Percentiles rank a stretch among this genome's conserved stretches.
These are phyloP conservation scores for Arrhamphus sclerolepis DNA, from an alignment of 2,797 vertebrate species.

Conservation along the genomic window DNA sequence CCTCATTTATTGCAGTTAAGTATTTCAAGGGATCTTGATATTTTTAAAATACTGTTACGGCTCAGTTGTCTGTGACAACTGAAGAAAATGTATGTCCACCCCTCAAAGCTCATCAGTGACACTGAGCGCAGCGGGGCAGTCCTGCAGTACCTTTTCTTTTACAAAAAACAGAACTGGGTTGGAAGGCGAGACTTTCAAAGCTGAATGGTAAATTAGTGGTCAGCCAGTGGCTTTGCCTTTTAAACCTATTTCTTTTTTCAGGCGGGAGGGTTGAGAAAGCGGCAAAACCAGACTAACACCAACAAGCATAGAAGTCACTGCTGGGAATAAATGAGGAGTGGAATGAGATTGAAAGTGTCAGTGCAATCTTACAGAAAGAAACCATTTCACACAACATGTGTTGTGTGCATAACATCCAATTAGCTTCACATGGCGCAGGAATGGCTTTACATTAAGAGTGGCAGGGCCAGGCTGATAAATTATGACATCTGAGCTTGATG, in stretches of 20 bases:
- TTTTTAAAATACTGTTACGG: slow-evolving; percentile 51
- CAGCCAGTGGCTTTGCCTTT: slow-evolving; percentile 65
- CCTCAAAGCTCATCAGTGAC: slow-evolving; percentile 64
- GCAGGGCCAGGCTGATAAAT: slow-evolving; percentile 59
- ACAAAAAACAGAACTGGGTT: slow-evolving; percentile 73
- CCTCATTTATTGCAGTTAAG: slow-evolving; percentile 16
- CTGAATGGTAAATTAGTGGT: slow-evolving; percentile 74
- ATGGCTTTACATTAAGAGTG: slow-evolving; percentile 69
- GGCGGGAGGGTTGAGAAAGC: slow-evolving; percentile 24
- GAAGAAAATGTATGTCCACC: slow-evolving; percentile 74
- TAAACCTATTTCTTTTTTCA: slow-evolving; percentile 36
- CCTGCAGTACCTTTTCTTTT: slow-evolving; percentile 54
- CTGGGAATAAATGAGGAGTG: slow-evolving; percentile 38
- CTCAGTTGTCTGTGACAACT: slow-evolving; percentile 63
- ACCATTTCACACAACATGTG: slow-evolving; percentile 55
- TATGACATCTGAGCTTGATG: slow-evolving; percentile 71
- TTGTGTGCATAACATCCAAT: slow-evolving; percentile 62
- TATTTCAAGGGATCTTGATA: slow-evolving; percentile 44
- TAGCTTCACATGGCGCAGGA: slow-evolving; percentile 64
- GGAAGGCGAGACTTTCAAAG: slow-evolving; percentile 76
- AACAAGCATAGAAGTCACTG: slow-evolving; percentile 63
- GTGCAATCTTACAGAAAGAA: slow-evolving; percentile 48
- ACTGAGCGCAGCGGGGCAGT: slow-evolving; percentile 62
- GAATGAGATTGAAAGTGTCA: slow-evolving; percentile 32
- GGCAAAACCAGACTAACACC: slow-evolving; percentile 48